Percentiles rank a stretch among this genome's conserved stretches.
These are phyloP conservation scores for Forbesichthys papilliferus DNA, from an alignment of 2,113 vertebrate species.

Conservation along the genomic window DNA sequence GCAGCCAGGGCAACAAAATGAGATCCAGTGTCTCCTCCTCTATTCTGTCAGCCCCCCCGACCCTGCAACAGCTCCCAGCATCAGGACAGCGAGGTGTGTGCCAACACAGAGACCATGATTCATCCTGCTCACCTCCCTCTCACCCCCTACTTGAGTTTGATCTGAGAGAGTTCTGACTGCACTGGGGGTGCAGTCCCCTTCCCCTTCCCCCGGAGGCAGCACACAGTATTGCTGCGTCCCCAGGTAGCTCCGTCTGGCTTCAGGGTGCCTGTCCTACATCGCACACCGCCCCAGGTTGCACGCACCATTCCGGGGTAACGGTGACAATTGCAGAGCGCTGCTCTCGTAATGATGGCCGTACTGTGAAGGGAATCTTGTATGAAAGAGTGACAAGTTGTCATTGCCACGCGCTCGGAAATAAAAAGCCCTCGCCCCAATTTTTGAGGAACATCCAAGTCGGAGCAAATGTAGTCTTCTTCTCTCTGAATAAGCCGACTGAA, in stretches of 20 bases:
- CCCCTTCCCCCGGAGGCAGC: too few relatives aligned
- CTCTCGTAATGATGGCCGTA: constrained; percentile 1
- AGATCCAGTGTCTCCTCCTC: too few relatives aligned
- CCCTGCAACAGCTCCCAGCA: too few relatives aligned
- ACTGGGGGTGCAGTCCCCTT: too few relatives aligned
- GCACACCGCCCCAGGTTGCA: background rate
- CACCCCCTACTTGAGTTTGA: too few relatives aligned
- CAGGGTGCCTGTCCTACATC: constrained; percentile 62
- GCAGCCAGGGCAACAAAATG: too few relatives aligned
- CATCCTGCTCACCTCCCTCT: too few relatives aligned
- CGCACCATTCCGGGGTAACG: background rate
- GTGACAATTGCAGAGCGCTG: background rate
- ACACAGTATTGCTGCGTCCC: constrained; percentile 20
- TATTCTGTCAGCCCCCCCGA: too few relatives aligned
- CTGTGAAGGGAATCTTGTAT: background rate
- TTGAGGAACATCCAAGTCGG: constrained; percentile 4
- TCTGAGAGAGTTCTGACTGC: too few relatives aligned
- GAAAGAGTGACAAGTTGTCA: constrained; percentile 9
- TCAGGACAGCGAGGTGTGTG: too few relatives aligned
- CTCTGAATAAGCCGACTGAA: background rate
- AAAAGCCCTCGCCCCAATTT: constrained; percentile 4
- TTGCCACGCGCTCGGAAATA: background rate
- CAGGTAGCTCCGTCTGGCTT: constrained; percentile 45
- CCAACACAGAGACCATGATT: too few relatives aligned
- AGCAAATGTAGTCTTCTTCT: background rate